phyloP scores from a whole-genome alignment of 2,888 invertebrate species.

The Monopis laevigella region DNA sequence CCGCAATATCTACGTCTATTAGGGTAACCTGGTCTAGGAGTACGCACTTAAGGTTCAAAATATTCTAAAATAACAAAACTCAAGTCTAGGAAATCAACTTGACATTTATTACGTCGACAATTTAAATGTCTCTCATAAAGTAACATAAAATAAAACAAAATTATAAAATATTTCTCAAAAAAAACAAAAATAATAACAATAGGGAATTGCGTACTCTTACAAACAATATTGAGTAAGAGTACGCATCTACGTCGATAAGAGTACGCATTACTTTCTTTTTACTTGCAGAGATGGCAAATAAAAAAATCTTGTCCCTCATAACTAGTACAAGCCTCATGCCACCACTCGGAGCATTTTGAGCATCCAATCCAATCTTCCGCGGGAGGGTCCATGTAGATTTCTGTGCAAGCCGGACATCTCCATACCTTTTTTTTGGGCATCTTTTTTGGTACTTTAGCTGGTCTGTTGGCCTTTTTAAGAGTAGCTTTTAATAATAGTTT shows the following conservation, averaged over 20 bases:
- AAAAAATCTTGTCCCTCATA: constrained; percentile 3
- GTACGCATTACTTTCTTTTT: too few relatives aligned
- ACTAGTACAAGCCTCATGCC: constrained; percentile 12
- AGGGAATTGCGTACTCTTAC: background rate
- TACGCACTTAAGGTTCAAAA: background rate
- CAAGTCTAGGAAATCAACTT: background rate
- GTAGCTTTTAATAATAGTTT: too few relatives aligned
- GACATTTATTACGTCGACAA: too few relatives aligned
- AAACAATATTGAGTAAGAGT: too few relatives aligned
- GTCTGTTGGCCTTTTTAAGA: constrained; percentile 3
- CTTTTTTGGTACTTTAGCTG: constrained; percentile 10
- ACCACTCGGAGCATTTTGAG: constrained; percentile 10
- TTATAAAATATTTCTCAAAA: too few relatives aligned
- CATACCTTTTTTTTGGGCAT: constrained; percentile 6
- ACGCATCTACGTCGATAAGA: too few relatives aligned
- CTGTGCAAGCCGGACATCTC: constrained; percentile 12
- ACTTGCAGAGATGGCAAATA: too few relatives aligned
- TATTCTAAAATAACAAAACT: background rate
- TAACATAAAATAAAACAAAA: too few relatives aligned
- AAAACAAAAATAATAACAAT: background rate
- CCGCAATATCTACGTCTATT: background rate
- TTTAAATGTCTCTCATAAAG: too few relatives aligned
- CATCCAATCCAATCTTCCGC: too few relatives aligned
- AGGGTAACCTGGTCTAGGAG: background rate
- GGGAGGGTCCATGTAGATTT: constrained; percentile 12